Evolutionary conservation across 2,797 vertebrate species (phyloP).

Genomic region (Rhabdophis nuchalis): DNA sequence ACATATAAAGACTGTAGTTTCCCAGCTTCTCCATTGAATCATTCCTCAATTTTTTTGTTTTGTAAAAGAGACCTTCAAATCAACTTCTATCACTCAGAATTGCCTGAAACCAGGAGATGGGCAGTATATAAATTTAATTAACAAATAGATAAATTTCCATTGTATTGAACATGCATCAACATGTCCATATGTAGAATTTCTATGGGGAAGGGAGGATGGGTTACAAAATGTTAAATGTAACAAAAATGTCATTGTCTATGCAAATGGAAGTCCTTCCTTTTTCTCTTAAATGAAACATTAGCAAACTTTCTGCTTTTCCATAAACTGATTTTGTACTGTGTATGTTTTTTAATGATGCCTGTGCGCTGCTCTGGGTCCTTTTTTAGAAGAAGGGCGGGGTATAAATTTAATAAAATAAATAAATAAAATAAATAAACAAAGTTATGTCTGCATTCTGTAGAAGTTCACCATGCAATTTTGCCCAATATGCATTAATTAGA

Average conservation of each 20-base stretch:
- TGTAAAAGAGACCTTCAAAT: neutral
- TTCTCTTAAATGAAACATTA: constrained; percentile 4
- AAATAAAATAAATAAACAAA: too few species aligned
- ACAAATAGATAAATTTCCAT: neutral
- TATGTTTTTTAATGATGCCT: too few species aligned
- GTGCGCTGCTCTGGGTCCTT: too few species aligned
- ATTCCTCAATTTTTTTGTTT: neutral
- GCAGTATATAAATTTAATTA: neutral
- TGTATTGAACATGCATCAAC: neutral
- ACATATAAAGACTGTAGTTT: neutral
- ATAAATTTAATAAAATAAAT: too few species aligned
- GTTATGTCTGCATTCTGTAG: neutral
- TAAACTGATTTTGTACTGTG: too few species aligned
- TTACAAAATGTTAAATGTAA: neutral
- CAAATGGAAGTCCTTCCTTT: neutral
- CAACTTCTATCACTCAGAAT: neutral
- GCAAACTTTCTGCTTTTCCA: neutral
- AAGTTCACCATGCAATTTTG: neutral
- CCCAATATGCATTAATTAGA: neutral
- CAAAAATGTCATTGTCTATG: neutral
- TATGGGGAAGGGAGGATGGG: neutral
- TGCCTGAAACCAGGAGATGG: neutral
- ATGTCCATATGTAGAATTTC: neutral
- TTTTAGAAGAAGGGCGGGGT: too few species aligned
- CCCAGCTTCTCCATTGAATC: neutral